These are phyloP conservation scores for Anser cygnoides DNA, from an alignment of 2,113 vertebrate genomes.

Conservation along the genomic window DNA sequence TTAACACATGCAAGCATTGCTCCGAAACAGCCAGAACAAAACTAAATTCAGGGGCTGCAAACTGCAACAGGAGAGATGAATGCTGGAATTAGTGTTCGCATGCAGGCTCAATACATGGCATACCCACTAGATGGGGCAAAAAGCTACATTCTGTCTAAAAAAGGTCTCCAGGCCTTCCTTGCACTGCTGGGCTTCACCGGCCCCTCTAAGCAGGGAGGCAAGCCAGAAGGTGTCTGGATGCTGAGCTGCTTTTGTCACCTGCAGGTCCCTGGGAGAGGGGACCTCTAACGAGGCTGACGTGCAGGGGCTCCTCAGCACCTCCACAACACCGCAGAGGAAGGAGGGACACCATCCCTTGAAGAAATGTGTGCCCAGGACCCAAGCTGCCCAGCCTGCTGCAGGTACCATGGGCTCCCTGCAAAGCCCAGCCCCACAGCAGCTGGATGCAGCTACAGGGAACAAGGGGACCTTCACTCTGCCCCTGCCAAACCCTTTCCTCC, in stretches of 20 bases:
- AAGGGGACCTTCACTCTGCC: background rate
- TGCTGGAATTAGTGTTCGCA: background rate
- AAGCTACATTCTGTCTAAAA: background rate
- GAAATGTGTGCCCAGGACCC: accelerated
- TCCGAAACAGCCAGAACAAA: background rate
- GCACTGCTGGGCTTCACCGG: background rate
- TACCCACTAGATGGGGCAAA: slow-evolving; percentile 67
- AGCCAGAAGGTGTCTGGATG: background rate
- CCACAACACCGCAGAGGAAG: background rate
- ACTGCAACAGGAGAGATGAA: background rate
- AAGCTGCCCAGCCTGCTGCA: background rate
- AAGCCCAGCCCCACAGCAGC: background rate
- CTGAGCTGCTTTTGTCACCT: background rate
- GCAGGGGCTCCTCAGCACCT: background rate
- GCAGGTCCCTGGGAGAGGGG: background rate
- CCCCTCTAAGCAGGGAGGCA: accelerated
- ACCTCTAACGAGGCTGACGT: background rate
- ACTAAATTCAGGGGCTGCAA: accelerated
- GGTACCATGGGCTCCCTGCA: background rate
- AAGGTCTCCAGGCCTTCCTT: background rate
- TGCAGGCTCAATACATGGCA: background rate
- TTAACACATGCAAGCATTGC: background rate
- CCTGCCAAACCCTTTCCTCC: background rate
- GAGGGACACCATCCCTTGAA: background rate
- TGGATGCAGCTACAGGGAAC: background rate